Evolutionary conservation across 2,888 invertebrate species (phyloP), one percentile per base, ranked within the genome.

Genomic region (Sminthurides aquaticus): DNA sequence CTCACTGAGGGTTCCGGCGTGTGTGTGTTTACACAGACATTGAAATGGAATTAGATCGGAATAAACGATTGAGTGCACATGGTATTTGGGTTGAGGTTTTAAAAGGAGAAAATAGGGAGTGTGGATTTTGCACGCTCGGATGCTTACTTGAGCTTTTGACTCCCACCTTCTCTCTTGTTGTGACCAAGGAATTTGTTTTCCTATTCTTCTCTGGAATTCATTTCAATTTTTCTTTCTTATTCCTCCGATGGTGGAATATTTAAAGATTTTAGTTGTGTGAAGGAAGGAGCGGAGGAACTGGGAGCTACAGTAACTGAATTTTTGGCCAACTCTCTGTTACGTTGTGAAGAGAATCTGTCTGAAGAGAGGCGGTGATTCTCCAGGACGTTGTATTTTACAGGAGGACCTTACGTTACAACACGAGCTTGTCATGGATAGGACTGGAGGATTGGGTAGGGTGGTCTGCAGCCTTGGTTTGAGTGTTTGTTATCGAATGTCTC

Each of bases 21-120:
- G n/a, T n/a, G 15, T 34, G 43, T 34, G 5, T 34, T 11, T 15
- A 34, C 15, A 34, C 43, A 34, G 43, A 34, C 43, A 34, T 5
- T 34, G 5, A 57, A 57, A 57, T 57, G 28, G 28, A 57, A 57
- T 26, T 57, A 27, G 20, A 27, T 27, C 18, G 18, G 57, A 29
- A n/a, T 58, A 5, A 20, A 58, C 58, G 58, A 11, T 58, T 29
- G 43, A 58, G 22, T 58, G 58, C 29, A 29, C 58, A 27, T 24
- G 48, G 58, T 34, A 58, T 58, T 58, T 43, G 58, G 58, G 58
- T 58, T 58, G 43, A 58, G 58, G 25, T 34, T 5, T 5, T 34
- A 34, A 5, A 34, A 34, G 43, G 15, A 15, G 43, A 15, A 34
- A 34, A 34, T 34, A 15, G 43, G 43, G 43, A 34, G 5, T 34